Evolutionary conservation across 1,140 invertebrate species (phyloP), one percentile per base, ranked within the genome.

Genomic region (Venturia canescens): DNA sequence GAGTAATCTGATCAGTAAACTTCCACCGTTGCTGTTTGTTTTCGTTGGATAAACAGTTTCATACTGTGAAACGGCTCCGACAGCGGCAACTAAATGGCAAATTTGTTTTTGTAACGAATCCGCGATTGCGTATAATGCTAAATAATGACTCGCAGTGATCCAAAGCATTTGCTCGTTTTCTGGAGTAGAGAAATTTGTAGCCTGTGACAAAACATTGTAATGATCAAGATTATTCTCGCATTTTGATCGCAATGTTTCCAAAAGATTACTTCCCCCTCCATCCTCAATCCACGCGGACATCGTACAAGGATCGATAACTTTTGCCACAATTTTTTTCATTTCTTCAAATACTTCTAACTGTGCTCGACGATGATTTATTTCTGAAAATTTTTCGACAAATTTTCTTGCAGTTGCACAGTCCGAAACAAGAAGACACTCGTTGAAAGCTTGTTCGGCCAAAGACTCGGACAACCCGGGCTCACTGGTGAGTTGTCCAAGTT

Each of bases 361-460:
- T 5, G 90, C 21, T 78, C 87, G 83, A 4, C 84, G 80, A 82
- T 87, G 86, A 67, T 80, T 34, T 0, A 90, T 34, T 48, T 83
- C 29, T 6, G 87, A 83, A 77, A 88, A 85, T 57, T 87, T 85
- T 4, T 83, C 0, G 5, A 90, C 84, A 2, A 92, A 69, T 38
- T 72, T 78, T 77, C 81, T 80, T 3, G 87, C 87, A 27, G 34
- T 44, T 11, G 79, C 26, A n/a, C 79, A 84, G 6, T 91, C 80
- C 6, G 63, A 84, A 9, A 75, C 57, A 2, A 81, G 31, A 0
- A 92, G 82, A 50, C 85, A 81, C 72, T 84, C 72, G n/a, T 78
- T 84, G 11, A 92, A 50, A 16, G 89, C 86, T 84, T 90, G 83
- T n/a, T 90, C 85, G 21, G 83, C 84, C 26, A 91, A 26, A 1